These are phyloP conservation scores for Bos indicus DNA, from an alignment of 2,113 vertebrate species.

Conservation along the genomic window DNA sequence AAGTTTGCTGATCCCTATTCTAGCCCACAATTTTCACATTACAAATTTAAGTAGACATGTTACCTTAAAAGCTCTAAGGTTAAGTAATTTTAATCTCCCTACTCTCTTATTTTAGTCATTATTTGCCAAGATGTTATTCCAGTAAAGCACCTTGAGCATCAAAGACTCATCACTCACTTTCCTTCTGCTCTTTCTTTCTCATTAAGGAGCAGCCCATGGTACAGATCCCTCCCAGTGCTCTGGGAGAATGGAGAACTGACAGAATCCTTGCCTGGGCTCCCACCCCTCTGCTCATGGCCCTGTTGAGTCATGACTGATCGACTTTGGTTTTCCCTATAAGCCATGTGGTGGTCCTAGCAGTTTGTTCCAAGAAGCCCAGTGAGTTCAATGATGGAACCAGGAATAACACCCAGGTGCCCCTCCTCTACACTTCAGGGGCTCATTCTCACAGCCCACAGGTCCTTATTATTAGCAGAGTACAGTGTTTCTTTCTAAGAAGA, in stretches of 20 bases:
- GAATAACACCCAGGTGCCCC: accelerated
- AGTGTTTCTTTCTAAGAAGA: neutral
- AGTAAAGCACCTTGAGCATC: neutral
- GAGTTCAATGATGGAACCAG: neutral
- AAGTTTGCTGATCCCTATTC: neutral
- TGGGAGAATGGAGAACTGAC: neutral
- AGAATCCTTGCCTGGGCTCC: no score
- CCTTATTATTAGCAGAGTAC: neutral
- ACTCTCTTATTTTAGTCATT: neutral
- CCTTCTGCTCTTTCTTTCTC: neutral
- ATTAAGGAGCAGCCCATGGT: neutral
- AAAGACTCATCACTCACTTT: neutral
- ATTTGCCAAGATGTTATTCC: neutral
- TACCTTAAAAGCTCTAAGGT: neutral
- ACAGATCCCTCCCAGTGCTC: neutral
- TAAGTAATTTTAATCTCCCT: neutral
- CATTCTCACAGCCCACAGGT: neutral
- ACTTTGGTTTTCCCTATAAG: neutral
- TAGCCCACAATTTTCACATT: neutral
- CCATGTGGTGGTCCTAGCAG: neutral
- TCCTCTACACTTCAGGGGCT: neutral
- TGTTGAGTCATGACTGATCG: neutral
- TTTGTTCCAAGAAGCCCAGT: neutral
- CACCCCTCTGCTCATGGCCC: neutral
- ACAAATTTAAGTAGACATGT: neutral